Conservation (phyloP, 1,140 invertebrate species). For the Akabosia matsudoensis region DNA sequence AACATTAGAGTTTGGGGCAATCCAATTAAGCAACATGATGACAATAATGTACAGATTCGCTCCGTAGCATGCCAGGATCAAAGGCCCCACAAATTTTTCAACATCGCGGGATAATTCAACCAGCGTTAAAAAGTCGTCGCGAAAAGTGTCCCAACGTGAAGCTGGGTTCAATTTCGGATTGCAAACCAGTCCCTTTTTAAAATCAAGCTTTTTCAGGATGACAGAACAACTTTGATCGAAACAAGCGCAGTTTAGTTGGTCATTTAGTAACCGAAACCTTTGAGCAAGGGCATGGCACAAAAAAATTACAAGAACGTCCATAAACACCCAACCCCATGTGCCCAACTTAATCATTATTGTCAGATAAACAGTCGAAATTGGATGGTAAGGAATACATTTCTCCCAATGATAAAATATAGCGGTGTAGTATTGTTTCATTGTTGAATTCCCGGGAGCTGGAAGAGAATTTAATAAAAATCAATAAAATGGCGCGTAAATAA, state of each 20-base stretch:
- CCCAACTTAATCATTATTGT: background rate
- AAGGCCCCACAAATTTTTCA: background rate
- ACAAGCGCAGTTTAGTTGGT: no score
- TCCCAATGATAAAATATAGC: background rate
- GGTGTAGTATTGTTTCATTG: background rate
- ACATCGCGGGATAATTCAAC: background rate
- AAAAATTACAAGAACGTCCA: background rate
- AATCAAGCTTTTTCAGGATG: no score
- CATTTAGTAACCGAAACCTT: background rate
- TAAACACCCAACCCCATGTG: background rate
- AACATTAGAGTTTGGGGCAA: background rate
- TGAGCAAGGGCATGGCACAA: background rate
- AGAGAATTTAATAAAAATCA: no score
- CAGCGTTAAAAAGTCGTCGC: background rate
- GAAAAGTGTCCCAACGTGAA: background rate
- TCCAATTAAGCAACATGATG: background rate
- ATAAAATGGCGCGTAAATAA: no score
- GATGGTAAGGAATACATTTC: background rate
- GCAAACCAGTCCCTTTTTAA: no score
- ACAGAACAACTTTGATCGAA: no score
- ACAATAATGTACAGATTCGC: background rate
- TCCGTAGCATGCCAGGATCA: background rate
- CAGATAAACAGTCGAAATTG: background rate
- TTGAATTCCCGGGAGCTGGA: background rate
- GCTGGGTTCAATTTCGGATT: no score